phyloP scores from a whole-genome alignment of 2,797 vertebrate genomes.

The Enteromius fasciolatus region DNA sequence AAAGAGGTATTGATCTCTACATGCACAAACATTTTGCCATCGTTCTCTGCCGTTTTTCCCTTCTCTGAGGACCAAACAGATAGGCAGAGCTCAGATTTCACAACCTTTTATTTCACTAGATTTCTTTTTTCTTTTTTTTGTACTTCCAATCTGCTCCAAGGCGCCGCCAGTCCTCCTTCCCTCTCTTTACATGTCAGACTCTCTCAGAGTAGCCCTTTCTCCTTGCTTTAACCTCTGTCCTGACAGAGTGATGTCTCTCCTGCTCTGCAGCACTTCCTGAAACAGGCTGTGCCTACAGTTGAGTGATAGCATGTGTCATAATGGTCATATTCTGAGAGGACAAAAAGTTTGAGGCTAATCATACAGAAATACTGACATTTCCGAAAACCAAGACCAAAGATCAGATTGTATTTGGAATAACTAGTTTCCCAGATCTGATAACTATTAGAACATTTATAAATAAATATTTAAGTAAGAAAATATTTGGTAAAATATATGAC shows the following conservation, averaged over 20 bases:
- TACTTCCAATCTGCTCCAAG: constrained; percentile 6
- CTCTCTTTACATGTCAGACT: constrained; percentile 59
- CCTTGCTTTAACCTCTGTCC: constrained; percentile 67
- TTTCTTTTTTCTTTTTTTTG: not conserved
- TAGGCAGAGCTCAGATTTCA: constrained; percentile 54
- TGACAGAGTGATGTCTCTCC: constrained; percentile 53
- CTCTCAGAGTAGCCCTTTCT: constrained; percentile 69
- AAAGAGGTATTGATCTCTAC: constrained; percentile 68
- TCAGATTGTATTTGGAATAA: not conserved
- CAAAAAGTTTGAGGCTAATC: constrained; percentile 3
- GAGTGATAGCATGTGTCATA: constrained; percentile 32
- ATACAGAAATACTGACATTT: not conserved
- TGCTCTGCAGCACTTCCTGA: constrained; percentile 20
- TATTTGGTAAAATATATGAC: not conserved
- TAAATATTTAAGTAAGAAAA: no score
- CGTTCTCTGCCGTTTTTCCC: constrained; percentile 8
- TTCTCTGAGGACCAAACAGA: not conserved
- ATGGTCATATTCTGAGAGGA: not conserved
- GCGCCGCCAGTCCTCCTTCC: not conserved
- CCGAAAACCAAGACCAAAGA: not conserved
- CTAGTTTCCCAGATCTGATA: not conserved
- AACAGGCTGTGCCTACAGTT: not conserved
- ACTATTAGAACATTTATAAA: not conserved
- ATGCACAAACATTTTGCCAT: constrained; percentile 56
- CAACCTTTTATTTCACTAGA: constrained; percentile 68